These are phyloP conservation scores for Cephus pygmeus DNA, from an alignment of 2,888 invertebrate species.

Conservation along the genomic window DNA sequence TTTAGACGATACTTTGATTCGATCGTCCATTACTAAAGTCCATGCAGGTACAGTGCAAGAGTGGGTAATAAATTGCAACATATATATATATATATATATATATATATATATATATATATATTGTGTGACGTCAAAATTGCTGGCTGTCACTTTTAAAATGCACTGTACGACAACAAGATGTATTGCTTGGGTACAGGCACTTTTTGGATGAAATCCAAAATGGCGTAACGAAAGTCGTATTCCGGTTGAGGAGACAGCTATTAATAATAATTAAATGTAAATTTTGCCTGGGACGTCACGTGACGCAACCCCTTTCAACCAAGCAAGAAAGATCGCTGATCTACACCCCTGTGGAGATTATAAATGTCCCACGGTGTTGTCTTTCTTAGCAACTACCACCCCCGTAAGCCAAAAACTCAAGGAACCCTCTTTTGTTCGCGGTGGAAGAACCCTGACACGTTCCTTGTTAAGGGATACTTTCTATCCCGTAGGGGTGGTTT, in stretches of 20 bases:
- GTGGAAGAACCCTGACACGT: not conserved
- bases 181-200: not conserved
- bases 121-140: not conserved
- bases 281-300: conserved; percentile 32
- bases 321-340: conserved; percentile 62
- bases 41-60: not conserved
- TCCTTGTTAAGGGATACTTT: not conserved
- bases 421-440: not conserved
- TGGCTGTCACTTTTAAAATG: not conserved
- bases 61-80: not conserved
- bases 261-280: conserved; percentile 58
- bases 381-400: not conserved
- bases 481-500: not conserved
- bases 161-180: not conserved
- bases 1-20: not conserved
- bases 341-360: conserved; percentile 52
- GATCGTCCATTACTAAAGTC: not conserved
- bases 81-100: too few relatives aligned
- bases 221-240: not conserved
- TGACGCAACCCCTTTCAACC: conserved; percentile 50
- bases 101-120: not conserved
- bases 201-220: not conserved
- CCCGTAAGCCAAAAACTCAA: not conserved
- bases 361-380: conserved; percentile 43
- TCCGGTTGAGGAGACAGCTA: conserved; percentile 31